Evolutionary conservation across 2,113 vertebrate genomes (phyloP), one percentile per base, ranked within the genome.

Genomic region (Pithys albifrons): DNA sequence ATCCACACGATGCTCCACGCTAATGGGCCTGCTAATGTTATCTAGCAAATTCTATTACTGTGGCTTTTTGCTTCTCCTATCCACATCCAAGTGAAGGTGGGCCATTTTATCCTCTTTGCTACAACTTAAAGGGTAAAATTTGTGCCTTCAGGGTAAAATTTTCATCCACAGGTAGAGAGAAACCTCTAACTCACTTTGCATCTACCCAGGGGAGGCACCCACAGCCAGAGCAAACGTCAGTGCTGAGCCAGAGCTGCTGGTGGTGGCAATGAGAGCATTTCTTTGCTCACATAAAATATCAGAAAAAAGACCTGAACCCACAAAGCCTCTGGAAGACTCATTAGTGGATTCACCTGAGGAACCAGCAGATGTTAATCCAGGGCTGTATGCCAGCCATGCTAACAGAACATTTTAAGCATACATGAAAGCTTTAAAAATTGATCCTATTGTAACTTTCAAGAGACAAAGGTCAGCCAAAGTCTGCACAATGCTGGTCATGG

Each of bases 401-500:
- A 67, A 81, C 49, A 84, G 73, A 94, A 71, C 0, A 1, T 41
- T 85, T 59, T 35, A 85, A 86, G 79, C 61, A 88, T 59, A 93
- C 61, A 65, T 58, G 57, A 70, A 91, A 94, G 48, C 23, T 89
- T 95, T 84, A 94, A 95, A 94, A 94, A 93, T 82, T 78, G 88
- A 96, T 93, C 66, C 75, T 81, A 16, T 20, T 69, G 79, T 65
- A 75, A 93, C 83, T 89, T 95, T 28, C 5, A 9, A 19, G 71
- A 93, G 75, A 71, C 59, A 89, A 92, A 95, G 69, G 70, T 92
- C 70, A 86, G 73, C 31, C 55, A 72, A 74, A 94, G 85, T 45
- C 65, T 92, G 78, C 65, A 84, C 24, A 77, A 77, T 61, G 62
- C 41, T 89, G 73, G 48, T 61, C 33, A 28, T 0, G 2, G 61